These are phyloP conservation scores for Porites cylindrica DNA, from an alignment of 92 coral and sea anemone genomes.

Conservation along the genomic window DNA sequence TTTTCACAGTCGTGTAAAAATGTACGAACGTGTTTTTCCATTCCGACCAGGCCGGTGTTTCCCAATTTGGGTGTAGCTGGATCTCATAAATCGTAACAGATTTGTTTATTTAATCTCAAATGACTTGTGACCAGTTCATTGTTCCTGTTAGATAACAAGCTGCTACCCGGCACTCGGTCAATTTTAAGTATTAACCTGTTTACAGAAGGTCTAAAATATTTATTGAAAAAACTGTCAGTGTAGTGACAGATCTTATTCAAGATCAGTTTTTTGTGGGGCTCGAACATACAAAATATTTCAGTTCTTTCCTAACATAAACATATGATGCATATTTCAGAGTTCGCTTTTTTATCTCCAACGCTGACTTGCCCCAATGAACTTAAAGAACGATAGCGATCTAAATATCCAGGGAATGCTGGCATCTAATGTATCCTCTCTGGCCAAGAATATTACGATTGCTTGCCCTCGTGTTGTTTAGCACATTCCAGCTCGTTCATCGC, in stretches of 20 bases:
- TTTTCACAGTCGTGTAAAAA: not conserved
- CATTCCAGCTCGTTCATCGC: not conserved
- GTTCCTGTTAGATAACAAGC: slow-evolving; percentile 23
- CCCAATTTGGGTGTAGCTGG: not conserved
- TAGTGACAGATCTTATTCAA: no score
- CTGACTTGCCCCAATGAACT: slow-evolving; percentile 56
- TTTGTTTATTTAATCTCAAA: slow-evolving; percentile 53
- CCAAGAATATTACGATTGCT: slow-evolving; percentile 4
- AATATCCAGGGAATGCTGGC: slow-evolving; percentile 62
- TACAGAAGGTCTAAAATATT: not conserved
- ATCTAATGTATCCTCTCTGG: slow-evolving; percentile 38
- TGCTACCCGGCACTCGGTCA: not conserved
- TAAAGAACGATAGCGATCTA: slow-evolving; percentile 40
- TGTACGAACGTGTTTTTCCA: not conserved
- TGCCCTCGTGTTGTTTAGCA: slow-evolving; percentile 16
- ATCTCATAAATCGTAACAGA: slow-evolving; percentile 40
- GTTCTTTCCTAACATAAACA: slow-evolving; percentile 34
- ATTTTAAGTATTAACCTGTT: not conserved
- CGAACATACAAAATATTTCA: not conserved
- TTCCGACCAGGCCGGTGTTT: not conserved
- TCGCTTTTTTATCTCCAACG: slow-evolving; percentile 32
- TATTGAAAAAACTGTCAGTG: not conserved
- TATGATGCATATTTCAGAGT: slow-evolving; percentile 33
- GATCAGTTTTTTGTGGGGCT: no score
- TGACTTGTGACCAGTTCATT: slow-evolving; percentile 8